These are phyloP conservation scores for Macroteleia sp. DNA, from an alignment of 2,888 invertebrate genomes.

Conservation along the genomic window DNA sequence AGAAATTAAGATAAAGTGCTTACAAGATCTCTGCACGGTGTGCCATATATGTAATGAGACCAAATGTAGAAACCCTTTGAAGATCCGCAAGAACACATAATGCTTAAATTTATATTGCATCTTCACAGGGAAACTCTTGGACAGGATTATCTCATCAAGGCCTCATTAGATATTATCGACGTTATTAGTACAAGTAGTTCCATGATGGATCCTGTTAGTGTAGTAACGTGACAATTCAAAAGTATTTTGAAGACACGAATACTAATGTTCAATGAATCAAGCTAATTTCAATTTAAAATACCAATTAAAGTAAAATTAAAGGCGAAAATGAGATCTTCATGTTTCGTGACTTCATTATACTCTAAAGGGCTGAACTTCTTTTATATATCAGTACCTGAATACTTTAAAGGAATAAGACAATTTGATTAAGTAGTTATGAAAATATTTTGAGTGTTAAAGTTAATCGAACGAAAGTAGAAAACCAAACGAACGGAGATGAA, in stretches of 20 bases:
- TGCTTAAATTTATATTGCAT: conserved; percentile 42
- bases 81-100: conserved; percentile 40
- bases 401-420: conserved; percentile 12
- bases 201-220: too few relatives aligned
- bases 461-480: conserved; percentile 29
- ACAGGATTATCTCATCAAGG: conserved; percentile 45
- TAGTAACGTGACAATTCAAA: too few relatives aligned
- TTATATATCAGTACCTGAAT: too few relatives aligned
- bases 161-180: conserved; percentile 53
- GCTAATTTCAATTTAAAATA: conserved; percentile 43
- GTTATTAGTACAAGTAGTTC: conserved; percentile 44
- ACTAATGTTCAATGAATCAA: too few relatives aligned
- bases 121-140: conserved; percentile 31
- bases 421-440: neutral
- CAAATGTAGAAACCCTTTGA: conserved; percentile 57
- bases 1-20: conserved; percentile 53
- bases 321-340: too few relatives aligned
- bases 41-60: conserved; percentile 57
- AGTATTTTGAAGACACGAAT: too few relatives aligned
- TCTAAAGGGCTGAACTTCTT: too few relatives aligned
- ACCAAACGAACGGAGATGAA: neutral
- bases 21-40: conserved; percentile 32
- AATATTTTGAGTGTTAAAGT: conserved; percentile 6
- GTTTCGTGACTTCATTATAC: too few relatives aligned
- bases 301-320: too few relatives aligned